phyloP scores from a whole-genome alignment of 2,113 vertebrate genomes.

The Notothenia rossii region DNA sequence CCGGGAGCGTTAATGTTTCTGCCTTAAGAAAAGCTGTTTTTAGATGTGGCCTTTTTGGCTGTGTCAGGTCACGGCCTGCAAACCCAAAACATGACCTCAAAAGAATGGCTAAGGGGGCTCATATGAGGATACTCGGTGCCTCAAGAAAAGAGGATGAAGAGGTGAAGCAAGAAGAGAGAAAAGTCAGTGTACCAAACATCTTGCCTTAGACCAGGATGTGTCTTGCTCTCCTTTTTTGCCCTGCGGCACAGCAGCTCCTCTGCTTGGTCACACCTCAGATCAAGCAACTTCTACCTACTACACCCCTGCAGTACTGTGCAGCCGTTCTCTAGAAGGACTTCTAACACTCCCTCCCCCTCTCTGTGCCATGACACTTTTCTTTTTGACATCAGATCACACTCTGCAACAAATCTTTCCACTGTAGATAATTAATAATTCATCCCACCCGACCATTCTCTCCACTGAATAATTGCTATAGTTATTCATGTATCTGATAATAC shows the following conservation, averaged over 20 bases:
- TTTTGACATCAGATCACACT: conserved; percentile 57
- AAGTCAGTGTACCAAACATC: conserved; percentile 35
- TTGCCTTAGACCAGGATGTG: conserved; percentile 43
- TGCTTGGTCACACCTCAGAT: conserved; percentile 50
- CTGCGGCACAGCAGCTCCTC: conserved; percentile 28
- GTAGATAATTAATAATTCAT: conserved; percentile 65
- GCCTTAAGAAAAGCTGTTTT: conserved; percentile 39
- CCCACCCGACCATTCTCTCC: conserved; percentile 5
- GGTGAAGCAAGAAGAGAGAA: conserved; percentile 54
- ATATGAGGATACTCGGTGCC: conserved; percentile 39
- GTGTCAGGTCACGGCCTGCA: conserved; percentile 32
- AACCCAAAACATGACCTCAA: conserved; percentile 58
- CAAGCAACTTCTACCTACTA: conserved; percentile 2
- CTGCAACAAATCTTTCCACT: conserved; percentile 47
- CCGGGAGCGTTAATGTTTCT: not conserved
- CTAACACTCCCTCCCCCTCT: conserved; percentile 2
- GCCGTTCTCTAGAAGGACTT: conserved; percentile 28
- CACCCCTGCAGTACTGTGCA: conserved; percentile 24
- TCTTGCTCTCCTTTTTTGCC: conserved; percentile 23
- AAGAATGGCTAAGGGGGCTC: conserved; percentile 26
- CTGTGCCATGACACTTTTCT: conserved; percentile 10
- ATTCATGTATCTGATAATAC: conserved; percentile 59
- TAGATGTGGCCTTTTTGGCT: conserved; percentile 50
- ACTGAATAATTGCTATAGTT: conserved; percentile 67
- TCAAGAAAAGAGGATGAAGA: conserved; percentile 47